Percentiles rank a stretch among this genome's conserved stretches.
Conservation (phyloP, 2,888 invertebrate genomes). For the Aphelenchoides bicaudatus region DNA sequence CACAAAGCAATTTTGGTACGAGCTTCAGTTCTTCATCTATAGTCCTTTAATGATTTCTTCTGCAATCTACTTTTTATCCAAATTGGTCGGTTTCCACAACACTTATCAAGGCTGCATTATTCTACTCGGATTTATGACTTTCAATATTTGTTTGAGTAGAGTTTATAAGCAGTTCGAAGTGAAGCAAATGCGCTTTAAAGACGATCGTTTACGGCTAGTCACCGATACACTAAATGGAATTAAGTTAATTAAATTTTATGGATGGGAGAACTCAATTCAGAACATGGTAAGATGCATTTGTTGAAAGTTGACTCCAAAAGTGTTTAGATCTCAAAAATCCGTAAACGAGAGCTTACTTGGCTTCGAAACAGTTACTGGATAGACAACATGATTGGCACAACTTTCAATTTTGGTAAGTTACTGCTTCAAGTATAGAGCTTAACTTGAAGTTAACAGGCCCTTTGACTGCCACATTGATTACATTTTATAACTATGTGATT, state of each 20-base stretch:
- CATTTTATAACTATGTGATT: slow-evolving; percentile 75
- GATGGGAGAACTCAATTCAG: slow-evolving; percentile 34
- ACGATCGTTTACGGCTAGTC: slow-evolving; percentile 29
- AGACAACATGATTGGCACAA: slow-evolving; percentile 22
- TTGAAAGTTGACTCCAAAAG: too few species aligned
- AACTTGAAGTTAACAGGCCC: too few species aligned
- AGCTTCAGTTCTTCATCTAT: slow-evolving; percentile 28
- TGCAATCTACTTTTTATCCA: slow-evolving; percentile 5
- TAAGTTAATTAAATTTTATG: slow-evolving; percentile 34
- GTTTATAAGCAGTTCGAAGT: slow-evolving; percentile 22
- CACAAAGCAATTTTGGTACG: slow-evolving; percentile 29
- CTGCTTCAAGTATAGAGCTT: too few species aligned
- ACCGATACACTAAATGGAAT: slow-evolving; percentile 33
- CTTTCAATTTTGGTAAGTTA: too few species aligned
- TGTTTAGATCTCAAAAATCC: too few species aligned
- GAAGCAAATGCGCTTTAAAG: slow-evolving; percentile 23
- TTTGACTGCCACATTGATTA: background rate
- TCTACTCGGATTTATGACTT: slow-evolving; percentile 22
- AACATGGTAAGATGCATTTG: slow-evolving; percentile 17
- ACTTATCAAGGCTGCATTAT: slow-evolving; percentile 9
- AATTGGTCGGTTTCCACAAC: background rate
- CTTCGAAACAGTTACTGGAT: slow-evolving; percentile 21
- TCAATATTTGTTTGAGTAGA: slow-evolving; percentile 22
- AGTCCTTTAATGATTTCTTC: slow-evolving; percentile 30
- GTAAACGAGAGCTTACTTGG: slow-evolving; percentile 26